Evolutionary conservation across 2,888 invertebrate species (phyloP).

Genomic region (Temnothorax rugatulus): DNA sequence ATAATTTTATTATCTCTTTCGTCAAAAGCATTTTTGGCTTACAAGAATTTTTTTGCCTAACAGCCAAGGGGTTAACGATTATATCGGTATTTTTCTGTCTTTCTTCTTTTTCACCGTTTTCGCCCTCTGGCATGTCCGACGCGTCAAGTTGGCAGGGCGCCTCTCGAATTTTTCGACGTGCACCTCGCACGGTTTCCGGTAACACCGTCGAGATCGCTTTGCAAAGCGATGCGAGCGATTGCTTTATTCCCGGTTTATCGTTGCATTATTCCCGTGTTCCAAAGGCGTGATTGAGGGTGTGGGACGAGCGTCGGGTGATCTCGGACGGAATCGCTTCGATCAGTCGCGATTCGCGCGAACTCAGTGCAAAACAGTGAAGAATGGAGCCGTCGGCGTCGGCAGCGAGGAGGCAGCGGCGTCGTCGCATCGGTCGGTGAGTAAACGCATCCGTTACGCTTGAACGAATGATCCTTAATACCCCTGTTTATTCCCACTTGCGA

Average conservation of each 20-base stretch:
- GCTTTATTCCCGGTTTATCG: too few relatives aligned
- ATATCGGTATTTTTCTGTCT: too few relatives aligned
- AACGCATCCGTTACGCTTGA: background rate
- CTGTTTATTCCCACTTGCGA: background rate
- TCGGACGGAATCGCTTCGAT: background rate
- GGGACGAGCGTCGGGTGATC: too few relatives aligned
- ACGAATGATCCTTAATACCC: background rate
- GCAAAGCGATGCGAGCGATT: too few relatives aligned
- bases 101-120: background rate
- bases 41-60: too few relatives aligned
- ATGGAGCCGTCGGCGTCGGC: background rate
- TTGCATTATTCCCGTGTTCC: too few relatives aligned
- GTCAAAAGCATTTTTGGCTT: too few relatives aligned
- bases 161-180: background rate
- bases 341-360: background rate
- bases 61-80: too few relatives aligned
- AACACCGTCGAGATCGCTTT: too few relatives aligned
- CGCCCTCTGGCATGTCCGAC: background rate
- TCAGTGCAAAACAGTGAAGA: background rate
- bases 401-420: background rate
- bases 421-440: constrained; percentile 15
- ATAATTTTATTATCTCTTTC: too few relatives aligned
- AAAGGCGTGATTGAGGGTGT: too few relatives aligned
- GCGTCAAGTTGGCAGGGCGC: background rate
- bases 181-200: too few relatives aligned